Conservation (phyloP, 2,113 vertebrate genomes). For the Lagenorhynchus albirostris region DNA sequence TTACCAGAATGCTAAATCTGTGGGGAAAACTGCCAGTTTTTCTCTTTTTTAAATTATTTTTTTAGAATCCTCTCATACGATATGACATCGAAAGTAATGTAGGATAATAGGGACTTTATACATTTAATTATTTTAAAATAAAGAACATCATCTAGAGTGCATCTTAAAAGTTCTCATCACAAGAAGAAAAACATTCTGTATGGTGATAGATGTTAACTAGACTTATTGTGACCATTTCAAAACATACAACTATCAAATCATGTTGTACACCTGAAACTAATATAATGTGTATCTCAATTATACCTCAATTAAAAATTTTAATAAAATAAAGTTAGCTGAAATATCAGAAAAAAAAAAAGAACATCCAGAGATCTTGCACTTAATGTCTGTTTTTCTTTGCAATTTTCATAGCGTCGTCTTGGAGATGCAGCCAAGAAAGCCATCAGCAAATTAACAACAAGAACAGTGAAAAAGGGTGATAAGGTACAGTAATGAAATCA, state of each 20-base stretch:
- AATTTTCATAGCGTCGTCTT: conserved; percentile 90
- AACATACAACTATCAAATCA: neutral
- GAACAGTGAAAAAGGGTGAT: conserved; percentile 97
- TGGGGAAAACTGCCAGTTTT: neutral
- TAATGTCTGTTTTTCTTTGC: conserved; percentile 74
- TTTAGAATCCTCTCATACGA: conserved; percentile 22
- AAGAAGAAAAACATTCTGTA: neutral
- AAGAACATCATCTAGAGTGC: conserved; percentile 33
- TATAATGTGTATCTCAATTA: neutral
- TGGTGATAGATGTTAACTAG: neutral
- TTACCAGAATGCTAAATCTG: neutral
- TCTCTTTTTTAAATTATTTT: neutral
- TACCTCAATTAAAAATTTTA: neutral
- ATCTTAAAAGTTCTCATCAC: neutral
- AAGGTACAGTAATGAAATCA: conserved; percentile 86
- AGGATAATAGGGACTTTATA: conserved; percentile 38
- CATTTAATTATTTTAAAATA: conserved; percentile 59
- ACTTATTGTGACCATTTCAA: neutral
- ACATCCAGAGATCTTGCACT: conserved; percentile 53
- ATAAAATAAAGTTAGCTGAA: neutral
- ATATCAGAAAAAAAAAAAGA: neutral
- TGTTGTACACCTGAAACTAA: neutral
- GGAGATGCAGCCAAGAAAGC: conserved; percentile 98
- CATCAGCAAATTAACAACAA: conserved; percentile 95
- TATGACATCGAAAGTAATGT: neutral